phyloP scores from a whole-genome alignment of 2,888 invertebrate species.

The Alcis repandata region DNA sequence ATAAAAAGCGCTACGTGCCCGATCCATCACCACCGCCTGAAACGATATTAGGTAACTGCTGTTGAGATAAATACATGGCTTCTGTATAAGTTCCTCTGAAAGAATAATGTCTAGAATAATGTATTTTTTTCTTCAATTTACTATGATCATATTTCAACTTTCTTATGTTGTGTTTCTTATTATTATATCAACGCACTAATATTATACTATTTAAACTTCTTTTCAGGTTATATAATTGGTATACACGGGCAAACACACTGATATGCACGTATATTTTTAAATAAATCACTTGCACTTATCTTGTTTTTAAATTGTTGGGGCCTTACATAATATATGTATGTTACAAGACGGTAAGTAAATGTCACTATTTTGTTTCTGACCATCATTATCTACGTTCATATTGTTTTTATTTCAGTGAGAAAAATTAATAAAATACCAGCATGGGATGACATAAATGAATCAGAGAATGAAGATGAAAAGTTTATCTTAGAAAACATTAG shows the following conservation, averaged over 20 bases:
- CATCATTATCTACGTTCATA: neutral
- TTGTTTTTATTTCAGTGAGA: constrained; percentile 44
- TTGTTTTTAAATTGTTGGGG: constrained; percentile 35
- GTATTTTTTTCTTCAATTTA: too few relatives aligned
- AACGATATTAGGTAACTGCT: constrained; percentile 10
- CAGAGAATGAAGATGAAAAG: constrained; percentile 5
- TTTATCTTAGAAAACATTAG: constrained; percentile 50
- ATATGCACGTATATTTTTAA: constrained; percentile 54
- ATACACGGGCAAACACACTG: constrained; percentile 61
- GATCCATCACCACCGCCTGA: neutral
- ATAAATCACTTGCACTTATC: constrained; percentile 64
- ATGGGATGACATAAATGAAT: constrained; percentile 6
- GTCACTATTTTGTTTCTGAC: neutral
- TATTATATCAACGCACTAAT: neutral
- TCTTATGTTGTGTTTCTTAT: neutral
- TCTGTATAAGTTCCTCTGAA: too few relatives aligned
- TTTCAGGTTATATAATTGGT: constrained; percentile 77
- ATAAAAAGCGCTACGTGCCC: neutral
- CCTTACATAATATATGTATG: constrained; percentile 1
- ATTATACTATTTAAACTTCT: neutral
- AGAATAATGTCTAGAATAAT: too few relatives aligned
- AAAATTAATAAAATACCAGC: neutral
- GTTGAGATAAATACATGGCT: too few relatives aligned
- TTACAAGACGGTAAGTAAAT: constrained; percentile 35
- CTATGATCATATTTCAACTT: too few relatives aligned